phyloP scores from a whole-genome alignment of 2,113 vertebrate species.

The Meriones unguiculatus region DNA sequence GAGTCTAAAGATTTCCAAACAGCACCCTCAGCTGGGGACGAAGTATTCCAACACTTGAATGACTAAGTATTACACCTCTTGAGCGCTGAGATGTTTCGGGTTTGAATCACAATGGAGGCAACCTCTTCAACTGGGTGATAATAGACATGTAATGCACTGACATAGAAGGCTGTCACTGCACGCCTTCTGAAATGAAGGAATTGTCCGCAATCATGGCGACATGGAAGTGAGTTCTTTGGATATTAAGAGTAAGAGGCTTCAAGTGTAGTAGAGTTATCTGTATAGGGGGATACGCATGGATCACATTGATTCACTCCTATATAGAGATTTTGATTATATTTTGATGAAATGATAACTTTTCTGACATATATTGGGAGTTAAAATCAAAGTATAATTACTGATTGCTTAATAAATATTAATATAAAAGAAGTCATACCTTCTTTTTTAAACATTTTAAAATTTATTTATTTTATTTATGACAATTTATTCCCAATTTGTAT shows the following conservation, averaged over 20 bases:
- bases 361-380: not conserved
- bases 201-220: not conserved
- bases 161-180: not conserved
- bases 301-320: not conserved
- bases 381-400: not conserved
- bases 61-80: not conserved
- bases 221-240: not conserved
- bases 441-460: not conserved
- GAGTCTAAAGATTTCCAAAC: not conserved
- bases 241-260: not conserved
- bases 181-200: not conserved
- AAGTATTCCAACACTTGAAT: not conserved
- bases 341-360: not conserved
- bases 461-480: too few relatives aligned
- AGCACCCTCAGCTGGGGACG: not conserved
- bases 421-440: not conserved
- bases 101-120: not conserved
- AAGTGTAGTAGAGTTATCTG: not conserved
- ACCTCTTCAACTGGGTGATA: not conserved
- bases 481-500: too few relatives aligned
- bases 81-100: too few relatives aligned
- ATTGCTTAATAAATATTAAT: not conserved
- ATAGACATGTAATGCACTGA: not conserved
- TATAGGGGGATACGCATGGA: not conserved
- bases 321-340: not conserved